Conservation (phyloP, 2,888 invertebrate genomes). For the Nemurella pictetii region DNA sequence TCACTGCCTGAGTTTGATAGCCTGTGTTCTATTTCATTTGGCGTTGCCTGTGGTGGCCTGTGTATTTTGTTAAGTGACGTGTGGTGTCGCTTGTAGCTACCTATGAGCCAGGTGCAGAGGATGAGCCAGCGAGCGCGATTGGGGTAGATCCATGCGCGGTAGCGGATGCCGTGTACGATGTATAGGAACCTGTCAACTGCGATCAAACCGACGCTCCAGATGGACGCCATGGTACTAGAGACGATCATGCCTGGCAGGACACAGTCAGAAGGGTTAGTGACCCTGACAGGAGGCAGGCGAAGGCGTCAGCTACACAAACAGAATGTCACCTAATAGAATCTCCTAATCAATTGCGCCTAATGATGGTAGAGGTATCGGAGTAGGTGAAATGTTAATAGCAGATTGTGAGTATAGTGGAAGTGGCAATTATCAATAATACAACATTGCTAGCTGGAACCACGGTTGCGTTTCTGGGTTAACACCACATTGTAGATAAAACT, state of each 20-base stretch:
- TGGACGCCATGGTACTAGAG: conserved; percentile 65
- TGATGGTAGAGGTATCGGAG: neutral
- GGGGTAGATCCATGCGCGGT: conserved; percentile 63
- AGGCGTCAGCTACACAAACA: neutral
- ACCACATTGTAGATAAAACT: no score
- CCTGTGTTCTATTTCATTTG: no score
- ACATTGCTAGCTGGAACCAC: no score
- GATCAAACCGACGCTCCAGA: conserved; percentile 65
- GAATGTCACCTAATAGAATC: neutral
- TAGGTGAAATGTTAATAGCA: neutral
- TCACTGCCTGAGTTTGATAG: no score
- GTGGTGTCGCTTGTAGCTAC: no score
- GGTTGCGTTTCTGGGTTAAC: no score
- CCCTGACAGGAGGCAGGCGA: neutral
- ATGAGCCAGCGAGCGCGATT: conserved; percentile 61
- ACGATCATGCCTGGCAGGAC: conserved; percentile 63
- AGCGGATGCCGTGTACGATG: conserved; percentile 65
- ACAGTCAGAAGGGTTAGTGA: conserved; percentile 23
- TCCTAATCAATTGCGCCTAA: neutral
- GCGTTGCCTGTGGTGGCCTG: no score
- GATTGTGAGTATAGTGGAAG: no score
- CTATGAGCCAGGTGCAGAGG: conserved; percentile 57
- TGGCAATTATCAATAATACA: no score
- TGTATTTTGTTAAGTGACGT: no score
- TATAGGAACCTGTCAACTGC: conserved; percentile 67